Evolutionary conservation across 2,113 vertebrate species (phyloP), one percentile per base, ranked within the genome.

Genomic region (Mobula birostris): DNA sequence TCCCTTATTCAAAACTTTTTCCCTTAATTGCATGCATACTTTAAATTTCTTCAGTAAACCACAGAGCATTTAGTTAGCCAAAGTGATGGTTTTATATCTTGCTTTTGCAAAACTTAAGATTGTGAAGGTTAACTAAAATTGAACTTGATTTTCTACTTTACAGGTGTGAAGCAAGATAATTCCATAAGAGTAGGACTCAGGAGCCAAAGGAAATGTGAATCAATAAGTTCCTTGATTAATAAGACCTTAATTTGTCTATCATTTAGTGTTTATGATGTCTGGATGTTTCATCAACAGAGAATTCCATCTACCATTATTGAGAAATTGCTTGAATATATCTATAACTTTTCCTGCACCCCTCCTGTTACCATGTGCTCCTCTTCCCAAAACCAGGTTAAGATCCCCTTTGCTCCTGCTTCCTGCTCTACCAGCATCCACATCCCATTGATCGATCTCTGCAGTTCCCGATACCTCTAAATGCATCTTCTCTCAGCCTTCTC

Each of bases 91-190:
- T 32, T 92, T 92, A 7, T 72, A 36, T 3, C 9, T 92, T 70
- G 19, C 88, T 40, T 70, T 70, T 7, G 1, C 32, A 24, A 72
- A 48, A 72, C 21, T 92, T 15, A 11, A 92, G 32, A 70, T 91
- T 21, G n/a, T 66, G 21, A 29, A 91, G 87, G 63, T 68, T 36
- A 92, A 40, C 36, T 3, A 48, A 48, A 48, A 48, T 48, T 48
- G 48, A 48, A 48, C 48, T 2, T 48, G 48, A 48, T 48, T 48
- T 48, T 48, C 48, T 48, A 48, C 48, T 48, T 68, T 91, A 40
- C 87, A 66, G 63, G 68, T 91, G 66, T 27, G 5, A 36, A 91
- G 66, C 87, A 63, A 36, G 87, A 91, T 87, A 87, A 58, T 87
- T 63, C 9, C 32, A 8, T 15, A 68, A 36, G n/a, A 32, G 9